These are phyloP conservation scores for Stichodactyla mertensii DNA, from an alignment of 64 coral and sea anemone genomes.

Conservation along the genomic window DNA sequence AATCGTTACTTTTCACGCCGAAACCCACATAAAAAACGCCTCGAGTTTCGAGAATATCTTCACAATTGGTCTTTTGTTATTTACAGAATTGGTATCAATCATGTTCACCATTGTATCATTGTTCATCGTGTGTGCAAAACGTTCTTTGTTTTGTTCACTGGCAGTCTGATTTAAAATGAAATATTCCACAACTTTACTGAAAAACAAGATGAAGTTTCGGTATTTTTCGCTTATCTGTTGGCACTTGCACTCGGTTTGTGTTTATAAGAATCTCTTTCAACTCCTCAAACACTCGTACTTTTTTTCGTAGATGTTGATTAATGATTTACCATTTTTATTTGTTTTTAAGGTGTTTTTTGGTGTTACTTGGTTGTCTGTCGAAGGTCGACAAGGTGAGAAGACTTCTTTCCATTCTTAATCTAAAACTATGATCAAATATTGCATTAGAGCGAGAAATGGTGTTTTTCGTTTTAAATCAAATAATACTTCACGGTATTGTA, in stretches of 20 bases:
- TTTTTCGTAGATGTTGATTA: neutral
- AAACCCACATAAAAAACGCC: neutral
- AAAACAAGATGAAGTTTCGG: too few species aligned
- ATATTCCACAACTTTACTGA: too few species aligned
- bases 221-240: too few species aligned
- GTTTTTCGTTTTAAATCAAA: neutral
- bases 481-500: neutral
- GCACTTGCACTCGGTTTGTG: too few species aligned
- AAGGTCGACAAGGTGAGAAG: neutral
- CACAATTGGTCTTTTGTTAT: constrained; percentile 3
- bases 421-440: neutral
- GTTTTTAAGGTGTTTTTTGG: neutral
- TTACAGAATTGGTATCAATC: neutral
- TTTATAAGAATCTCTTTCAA: too few species aligned
- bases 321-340: neutral
- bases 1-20: neutral
- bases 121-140: too few species aligned
- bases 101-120: neutral
- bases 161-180: too few species aligned
- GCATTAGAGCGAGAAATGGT: too few species aligned
- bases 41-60: neutral
- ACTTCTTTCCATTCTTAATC: neutral
- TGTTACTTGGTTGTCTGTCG: neutral
- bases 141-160: too few species aligned
- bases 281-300: too few species aligned